Conservation (phyloP, 1,140 invertebrate species). For the Euwallacea similis region DNA sequence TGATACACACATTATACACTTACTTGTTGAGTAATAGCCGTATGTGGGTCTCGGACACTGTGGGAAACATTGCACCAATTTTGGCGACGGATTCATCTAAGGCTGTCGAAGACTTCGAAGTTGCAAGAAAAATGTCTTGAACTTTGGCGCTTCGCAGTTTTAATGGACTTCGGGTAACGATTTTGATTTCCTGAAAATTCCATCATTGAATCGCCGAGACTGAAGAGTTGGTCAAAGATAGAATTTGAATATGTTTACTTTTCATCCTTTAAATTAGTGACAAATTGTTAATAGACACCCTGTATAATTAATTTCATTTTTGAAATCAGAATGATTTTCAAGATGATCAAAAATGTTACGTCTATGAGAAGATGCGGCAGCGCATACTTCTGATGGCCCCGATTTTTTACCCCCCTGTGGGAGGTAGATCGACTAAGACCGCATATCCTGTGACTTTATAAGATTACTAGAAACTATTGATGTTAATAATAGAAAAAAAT, state of each 20-base stretch:
- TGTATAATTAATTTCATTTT: no score
- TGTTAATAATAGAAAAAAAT: no score
- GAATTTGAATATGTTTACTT: background rate
- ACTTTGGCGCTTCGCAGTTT: conserved; percentile 59
- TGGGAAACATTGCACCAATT: conserved; percentile 89
- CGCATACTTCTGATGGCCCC: no score
- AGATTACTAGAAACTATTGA: no score
- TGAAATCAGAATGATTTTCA: no score
- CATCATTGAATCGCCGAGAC: background rate
- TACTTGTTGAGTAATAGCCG: conserved; percentile 85
- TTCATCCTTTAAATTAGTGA: no score
- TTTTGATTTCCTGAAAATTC: conserved; percentile 49
- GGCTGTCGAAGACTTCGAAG: conserved; percentile 64
- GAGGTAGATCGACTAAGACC: no score
- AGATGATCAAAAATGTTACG: no score
- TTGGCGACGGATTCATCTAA: conserved; percentile 75
- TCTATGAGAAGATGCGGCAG: no score
- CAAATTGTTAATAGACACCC: no score
- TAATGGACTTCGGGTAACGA: conserved; percentile 48
- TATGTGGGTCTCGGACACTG: conserved; percentile 85
- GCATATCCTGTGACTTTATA: no score
- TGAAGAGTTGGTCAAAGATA: background rate
- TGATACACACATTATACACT: conserved; percentile 49
- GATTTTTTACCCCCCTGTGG: no score
- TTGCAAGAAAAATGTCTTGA: conserved; percentile 57